Percentiles rank a stretch among this genome's conserved stretches.
These are phyloP conservation scores for Heteropelma amictum DNA, from an alignment of 2,888 invertebrate species.

Conservation along the genomic window DNA sequence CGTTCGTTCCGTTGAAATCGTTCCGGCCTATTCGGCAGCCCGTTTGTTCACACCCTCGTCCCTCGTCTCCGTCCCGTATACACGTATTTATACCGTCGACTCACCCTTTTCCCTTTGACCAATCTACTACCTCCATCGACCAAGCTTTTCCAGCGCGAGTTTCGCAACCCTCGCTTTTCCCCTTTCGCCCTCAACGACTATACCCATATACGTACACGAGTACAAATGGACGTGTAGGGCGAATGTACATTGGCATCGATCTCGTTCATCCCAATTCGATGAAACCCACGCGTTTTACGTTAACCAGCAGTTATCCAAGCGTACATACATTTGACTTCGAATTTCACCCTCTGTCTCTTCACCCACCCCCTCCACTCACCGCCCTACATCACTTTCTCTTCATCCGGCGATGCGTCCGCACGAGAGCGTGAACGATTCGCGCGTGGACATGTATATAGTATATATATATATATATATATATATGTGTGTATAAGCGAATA, in stretches of 20 bases:
- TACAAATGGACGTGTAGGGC: too few relatives aligned
- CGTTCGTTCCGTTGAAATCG: conserved; percentile 35
- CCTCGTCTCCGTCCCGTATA: too few relatives aligned
- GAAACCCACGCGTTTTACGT: conserved; percentile 3
- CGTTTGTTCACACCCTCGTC: conserved; percentile 49
- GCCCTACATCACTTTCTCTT: too few relatives aligned
- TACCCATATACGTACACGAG: too few relatives aligned
- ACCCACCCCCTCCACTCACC: neutral
- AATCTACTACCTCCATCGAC: conserved; percentile 11
- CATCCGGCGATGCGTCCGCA: too few relatives aligned
- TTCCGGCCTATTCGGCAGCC: conserved; percentile 50
- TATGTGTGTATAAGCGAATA: too few relatives aligned
- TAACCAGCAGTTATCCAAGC: conserved; percentile 22
- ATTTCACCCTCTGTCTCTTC: neutral
- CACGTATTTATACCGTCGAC: too few relatives aligned
- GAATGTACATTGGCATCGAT: too few relatives aligned
- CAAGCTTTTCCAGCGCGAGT: conserved; percentile 23
- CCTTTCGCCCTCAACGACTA: conserved; percentile 45
- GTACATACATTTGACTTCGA: conserved; percentile 7
- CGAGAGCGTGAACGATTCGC: too few relatives aligned
- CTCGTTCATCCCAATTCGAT: conserved; percentile 21
- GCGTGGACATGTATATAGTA: too few relatives aligned
- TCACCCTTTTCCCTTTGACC: conserved; percentile 45
- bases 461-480: too few relatives aligned
- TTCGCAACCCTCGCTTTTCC: conserved; percentile 37